Base-by-base conservation (phyloP, 2,888 invertebrate genomes). In the Exocentrus adspersus region DNA sequence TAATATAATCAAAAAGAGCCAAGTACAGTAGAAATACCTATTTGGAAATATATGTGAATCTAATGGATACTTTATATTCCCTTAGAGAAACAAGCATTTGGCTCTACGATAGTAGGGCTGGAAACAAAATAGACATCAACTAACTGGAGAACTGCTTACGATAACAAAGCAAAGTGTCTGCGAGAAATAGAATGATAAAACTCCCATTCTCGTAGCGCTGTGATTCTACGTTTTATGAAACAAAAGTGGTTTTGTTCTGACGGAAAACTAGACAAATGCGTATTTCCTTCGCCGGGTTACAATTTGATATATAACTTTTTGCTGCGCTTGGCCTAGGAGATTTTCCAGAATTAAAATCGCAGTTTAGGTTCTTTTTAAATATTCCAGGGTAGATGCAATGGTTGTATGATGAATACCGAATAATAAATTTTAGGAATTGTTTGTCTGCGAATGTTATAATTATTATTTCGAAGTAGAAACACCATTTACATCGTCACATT, bases 111-210 rank as follows among this genome's bases (percentile, higher is more conserved):
- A 2, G 12, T 37, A n/a, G 37, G n/a, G 37, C 12, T 37, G 37
- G 37, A 37, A 37, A 37, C 12, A 37, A 37, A 37, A 37, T 37
- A 37, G 37, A 37, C 37, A 37, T 37, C 37, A 37, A 37, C 37
- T 37, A 37, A 37, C 37, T 37, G 37, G 37, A 37, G 37, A 37
- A 37, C 10, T 37, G 37, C 37, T 37, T 37, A 37, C 37, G 37
- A 37, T 37, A 37, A 37, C 37, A 37, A 37, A 37, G 37, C 37
- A 37, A 37, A 37, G 37, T 37, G 37, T 37, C 37, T 37, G 37
- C 37, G 37, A 37, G 37, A 37, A 37, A 37, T 37, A 37, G 37
- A 37, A 37, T 37, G 37, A 37, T 37, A 37, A 37, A 37, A 37
- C 37, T 37, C 12, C 37, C n/a, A 12, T 37, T 37, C 37, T 37